phyloP scores from a whole-genome alignment of 2,888 invertebrate species.

The Cremastobaeus sp. region DNA sequence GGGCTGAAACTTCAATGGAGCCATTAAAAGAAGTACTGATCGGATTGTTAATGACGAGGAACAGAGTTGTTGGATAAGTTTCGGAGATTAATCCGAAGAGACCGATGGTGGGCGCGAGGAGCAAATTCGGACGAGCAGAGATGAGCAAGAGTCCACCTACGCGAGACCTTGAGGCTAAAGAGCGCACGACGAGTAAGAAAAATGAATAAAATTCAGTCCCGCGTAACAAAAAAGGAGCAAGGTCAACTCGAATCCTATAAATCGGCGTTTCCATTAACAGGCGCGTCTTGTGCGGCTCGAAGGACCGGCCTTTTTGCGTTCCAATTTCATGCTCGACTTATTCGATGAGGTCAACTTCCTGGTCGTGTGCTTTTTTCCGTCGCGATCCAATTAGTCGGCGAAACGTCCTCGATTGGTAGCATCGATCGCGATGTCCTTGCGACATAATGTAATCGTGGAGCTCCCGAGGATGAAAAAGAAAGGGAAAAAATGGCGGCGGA shows the following conservation, averaged over 20 bases:
- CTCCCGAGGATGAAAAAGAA: conserved; percentile 34
- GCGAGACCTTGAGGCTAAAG: conserved; percentile 21
- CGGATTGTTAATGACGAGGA: no score
- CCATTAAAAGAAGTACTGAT: no score
- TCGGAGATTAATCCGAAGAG: no score
- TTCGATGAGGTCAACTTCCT: conserved; percentile 58
- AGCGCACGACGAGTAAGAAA: conserved; percentile 27
- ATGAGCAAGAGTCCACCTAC: conserved; percentile 17
- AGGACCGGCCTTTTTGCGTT: conserved; percentile 52
- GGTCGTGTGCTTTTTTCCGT: conserved; percentile 38
- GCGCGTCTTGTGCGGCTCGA: conserved; percentile 26
- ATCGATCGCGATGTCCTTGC: conserved; percentile 61
- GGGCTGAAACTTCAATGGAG: no score
- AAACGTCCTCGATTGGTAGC: conserved; percentile 61
- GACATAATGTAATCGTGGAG: conserved; percentile 53
- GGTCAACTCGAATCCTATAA: conserved; percentile 34
- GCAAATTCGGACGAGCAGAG: not conserved
- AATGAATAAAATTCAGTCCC: conserved; percentile 29
- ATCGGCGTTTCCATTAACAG: conserved; percentile 48
- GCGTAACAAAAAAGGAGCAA: conserved; percentile 40
- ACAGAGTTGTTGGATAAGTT: no score
- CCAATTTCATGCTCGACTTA: conserved; percentile 63
- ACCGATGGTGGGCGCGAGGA: not conserved
- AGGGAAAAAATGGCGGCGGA: conserved; percentile 4
- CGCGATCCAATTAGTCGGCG: conserved; percentile 60